These are phyloP conservation scores for Melanotaenia duboulayi DNA, from an alignment of 2,113 vertebrate species.

Conservation along the genomic window DNA sequence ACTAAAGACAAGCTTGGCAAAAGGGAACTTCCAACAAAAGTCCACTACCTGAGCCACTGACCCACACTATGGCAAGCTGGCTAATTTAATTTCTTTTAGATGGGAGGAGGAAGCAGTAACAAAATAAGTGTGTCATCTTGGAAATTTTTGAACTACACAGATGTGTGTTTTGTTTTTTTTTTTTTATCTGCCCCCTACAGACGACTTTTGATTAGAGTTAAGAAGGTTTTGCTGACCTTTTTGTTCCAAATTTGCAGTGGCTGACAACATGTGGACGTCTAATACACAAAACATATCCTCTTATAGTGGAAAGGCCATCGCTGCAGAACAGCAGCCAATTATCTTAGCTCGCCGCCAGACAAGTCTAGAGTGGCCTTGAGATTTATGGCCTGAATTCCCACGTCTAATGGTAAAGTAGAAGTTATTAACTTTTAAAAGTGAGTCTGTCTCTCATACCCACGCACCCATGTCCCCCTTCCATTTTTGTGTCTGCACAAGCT, in stretches of 20 bases:
- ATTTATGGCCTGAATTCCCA: conserved; percentile 69
- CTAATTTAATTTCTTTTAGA: conserved; percentile 78
- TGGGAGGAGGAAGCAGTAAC: conserved; percentile 67
- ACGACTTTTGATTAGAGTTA: conserved; percentile 49
- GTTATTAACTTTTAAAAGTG: conserved; percentile 76
- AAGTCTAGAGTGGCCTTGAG: conserved; percentile 62
- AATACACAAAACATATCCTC: conserved; percentile 57
- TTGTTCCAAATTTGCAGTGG: conserved; percentile 21
- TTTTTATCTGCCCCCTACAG: neutral
- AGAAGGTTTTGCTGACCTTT: conserved; percentile 58
- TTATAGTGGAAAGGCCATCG: conserved; percentile 50
- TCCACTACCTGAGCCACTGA: conserved; percentile 69
- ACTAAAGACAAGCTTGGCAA: conserved; percentile 76
- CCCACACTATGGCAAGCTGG: conserved; percentile 69
- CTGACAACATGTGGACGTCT: conserved; percentile 55
- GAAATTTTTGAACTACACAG: conserved; percentile 45
- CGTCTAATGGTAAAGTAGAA: conserved; percentile 70
- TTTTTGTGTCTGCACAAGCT: conserved; percentile 61
- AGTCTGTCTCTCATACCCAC: conserved; percentile 55
- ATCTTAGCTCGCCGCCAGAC: conserved; percentile 68
- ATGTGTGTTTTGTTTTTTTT: conserved; percentile 45
- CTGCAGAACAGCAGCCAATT: conserved; percentile 63
- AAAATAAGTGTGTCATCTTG: conserved; percentile 52
- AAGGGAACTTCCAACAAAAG: conserved; percentile 73
- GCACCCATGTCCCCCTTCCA: conserved; percentile 50